phyloP scores from a whole-genome alignment of 2,888 invertebrate genomes.

The Limnephilus lunatus region DNA sequence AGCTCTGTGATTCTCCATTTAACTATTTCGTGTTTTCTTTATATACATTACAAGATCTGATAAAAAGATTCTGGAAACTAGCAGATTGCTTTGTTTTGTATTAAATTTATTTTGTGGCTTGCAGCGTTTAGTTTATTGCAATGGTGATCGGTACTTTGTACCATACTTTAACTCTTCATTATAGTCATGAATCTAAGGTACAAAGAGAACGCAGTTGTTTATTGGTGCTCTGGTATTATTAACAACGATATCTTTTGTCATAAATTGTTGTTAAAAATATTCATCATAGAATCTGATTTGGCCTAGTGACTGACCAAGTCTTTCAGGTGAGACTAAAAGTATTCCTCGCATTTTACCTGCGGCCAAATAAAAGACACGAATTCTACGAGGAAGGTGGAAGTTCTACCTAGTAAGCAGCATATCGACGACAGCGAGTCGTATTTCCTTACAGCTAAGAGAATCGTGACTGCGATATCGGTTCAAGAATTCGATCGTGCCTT shows the following conservation, averaged over 20 bases:
- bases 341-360: not conserved
- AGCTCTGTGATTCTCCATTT: not conserved
- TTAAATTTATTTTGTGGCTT: not conserved
- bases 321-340: not conserved
- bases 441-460: not conserved
- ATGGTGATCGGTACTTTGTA: not conserved
- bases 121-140: not conserved
- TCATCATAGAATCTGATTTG: too few species aligned
- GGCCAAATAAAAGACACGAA: not conserved
- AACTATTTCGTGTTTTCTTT: not conserved
- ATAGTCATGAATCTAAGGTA: not conserved
- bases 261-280: not conserved
- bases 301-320: not conserved
- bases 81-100: not conserved
- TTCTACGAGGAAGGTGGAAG: not conserved
- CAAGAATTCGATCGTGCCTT: constrained; percentile 13
- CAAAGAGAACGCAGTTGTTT: not conserved
- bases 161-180: not conserved
- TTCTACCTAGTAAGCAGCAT: not conserved
- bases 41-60: not conserved
- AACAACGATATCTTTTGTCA: not conserved
- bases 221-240: not conserved
- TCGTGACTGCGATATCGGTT: not conserved
- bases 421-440: not conserved
- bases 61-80: not conserved